These are phyloP conservation scores for Lomographa bimaculata DNA, from an alignment of 2,888 invertebrate genomes.

Conservation along the genomic window DNA sequence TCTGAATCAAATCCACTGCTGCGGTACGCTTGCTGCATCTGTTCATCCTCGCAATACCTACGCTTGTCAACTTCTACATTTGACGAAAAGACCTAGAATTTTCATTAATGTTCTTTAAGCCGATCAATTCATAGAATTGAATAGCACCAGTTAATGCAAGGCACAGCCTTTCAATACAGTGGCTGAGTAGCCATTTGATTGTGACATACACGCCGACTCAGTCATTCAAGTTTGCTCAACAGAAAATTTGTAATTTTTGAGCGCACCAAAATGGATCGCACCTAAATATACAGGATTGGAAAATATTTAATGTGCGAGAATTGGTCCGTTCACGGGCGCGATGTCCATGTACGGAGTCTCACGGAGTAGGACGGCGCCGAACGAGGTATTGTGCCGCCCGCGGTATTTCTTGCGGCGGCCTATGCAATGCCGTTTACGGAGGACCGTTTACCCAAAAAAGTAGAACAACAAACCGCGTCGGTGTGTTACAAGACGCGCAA, in stretches of 20 bases:
- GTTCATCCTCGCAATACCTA: no score
- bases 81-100: no score
- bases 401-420: slow-evolving; percentile 73
- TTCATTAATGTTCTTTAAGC: no score
- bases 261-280: slow-evolving; percentile 50
- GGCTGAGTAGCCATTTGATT: no score
- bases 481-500: slow-evolving; percentile 75
- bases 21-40: no score
- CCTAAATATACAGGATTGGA: slow-evolving; percentile 41
- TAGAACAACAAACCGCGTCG: slow-evolving; percentile 75
- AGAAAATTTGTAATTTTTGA: slow-evolving; percentile 52
- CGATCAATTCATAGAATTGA: no score
- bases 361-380: slow-evolving; percentile 39
- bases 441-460: slow-evolving; percentile 80
- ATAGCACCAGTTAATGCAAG: no score
- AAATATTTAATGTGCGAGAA: slow-evolving; percentile 59
- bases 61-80: no score
- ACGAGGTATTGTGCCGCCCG: slow-evolving; percentile 72
- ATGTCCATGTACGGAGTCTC: slow-evolving; percentile 66
- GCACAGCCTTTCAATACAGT: no score
- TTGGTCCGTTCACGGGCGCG: slow-evolving; percentile 61
- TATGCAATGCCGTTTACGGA: slow-evolving; percentile 74
- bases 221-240: slow-evolving; percentile 42
- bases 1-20: no score
- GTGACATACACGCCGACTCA: slow-evolving; percentile 13